Evolutionary conservation across 2,888 invertebrate genomes (phyloP), one percentile per base, ranked within the genome.

Genomic region (Tuta absoluta): DNA sequence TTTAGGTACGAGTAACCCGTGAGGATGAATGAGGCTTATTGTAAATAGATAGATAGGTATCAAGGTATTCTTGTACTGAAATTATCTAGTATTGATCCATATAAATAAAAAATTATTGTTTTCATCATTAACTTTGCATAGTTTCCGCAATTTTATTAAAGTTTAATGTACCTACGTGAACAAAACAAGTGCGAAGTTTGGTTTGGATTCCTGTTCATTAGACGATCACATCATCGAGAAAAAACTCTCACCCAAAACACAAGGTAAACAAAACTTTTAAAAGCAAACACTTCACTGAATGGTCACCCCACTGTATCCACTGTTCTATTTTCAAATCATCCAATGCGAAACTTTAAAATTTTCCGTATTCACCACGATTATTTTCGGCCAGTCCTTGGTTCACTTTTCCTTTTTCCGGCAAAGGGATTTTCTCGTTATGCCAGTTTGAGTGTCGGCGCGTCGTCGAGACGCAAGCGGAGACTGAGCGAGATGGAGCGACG

Each of bases 401-500:
- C 5, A 23, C 12, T 53, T 53, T 23, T 12, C 23, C 12, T 53
- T 53, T 53, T 53, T 23, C 21, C n/a, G 45, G 45, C 45, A 17
- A 14, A 11, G 19, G 23, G 19, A 49, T 49, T 49, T 49, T 49
- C 23, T 8, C 23, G 11, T 11, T 23, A 11, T 23, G 51, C 51
- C 51, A 23, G 51, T 23, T n/a, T 19, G 24, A 23, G 14, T 53
- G 23, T 53, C 24, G 56, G 28, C 58, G 58, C 58, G 63, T 38
- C 21, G 48, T 51, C 62, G 62, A 67, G 75, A 82, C 81, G 79
- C 85, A 17, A 33, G 17, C 24, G 10, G n/a, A 11, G 56, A 56
- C 56, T 56, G 56, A 56, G 56, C 28, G 56, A 56, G 56, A 56
- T 33, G 56, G 56, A 33, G 87, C 81, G 87, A 83, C n/a, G 76